Conservation (phyloP, 2,888 invertebrate genomes). For the Eurytoma californica region DNA sequence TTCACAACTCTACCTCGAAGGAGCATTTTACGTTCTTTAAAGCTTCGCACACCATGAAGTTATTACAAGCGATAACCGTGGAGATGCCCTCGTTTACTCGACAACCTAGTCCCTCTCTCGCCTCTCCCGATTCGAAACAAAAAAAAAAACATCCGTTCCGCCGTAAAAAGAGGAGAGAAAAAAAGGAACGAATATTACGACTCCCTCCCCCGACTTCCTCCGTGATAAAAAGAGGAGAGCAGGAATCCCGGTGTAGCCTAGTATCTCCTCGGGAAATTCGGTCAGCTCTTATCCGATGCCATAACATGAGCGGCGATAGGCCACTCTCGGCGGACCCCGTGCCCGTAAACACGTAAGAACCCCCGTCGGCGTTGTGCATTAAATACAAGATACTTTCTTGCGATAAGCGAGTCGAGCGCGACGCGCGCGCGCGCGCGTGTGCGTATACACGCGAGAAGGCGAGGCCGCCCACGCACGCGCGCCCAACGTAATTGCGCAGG, state of each 20-base stretch:
- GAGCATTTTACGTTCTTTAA: too few species aligned
- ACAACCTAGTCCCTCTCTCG: too few species aligned
- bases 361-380: neutral
- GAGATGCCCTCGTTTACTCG: too few species aligned
- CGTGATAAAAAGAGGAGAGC: neutral
- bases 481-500: constrained; percentile 22
- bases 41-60: too few species aligned
- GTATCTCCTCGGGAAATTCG: neutral
- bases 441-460: neutral
- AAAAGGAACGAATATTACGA: neutral
- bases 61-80: too few species aligned
- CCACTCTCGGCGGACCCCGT: neutral
- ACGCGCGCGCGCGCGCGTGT: too few species aligned
- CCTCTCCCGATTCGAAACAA: neutral
- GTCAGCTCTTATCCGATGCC: neutral
- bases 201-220: neutral
- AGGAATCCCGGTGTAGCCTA: neutral
- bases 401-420: constrained; percentile 4
- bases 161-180: neutral
- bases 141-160: neutral
- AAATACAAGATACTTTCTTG: constrained; percentile 15
- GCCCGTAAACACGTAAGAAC: neutral
- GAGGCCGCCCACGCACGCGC: constrained; percentile 19
- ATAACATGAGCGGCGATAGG: neutral
- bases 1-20: too few species aligned